phyloP scores from a whole-genome alignment of 2,113 vertebrate genomes.

The Paramisgurnus dabryanus region DNA sequence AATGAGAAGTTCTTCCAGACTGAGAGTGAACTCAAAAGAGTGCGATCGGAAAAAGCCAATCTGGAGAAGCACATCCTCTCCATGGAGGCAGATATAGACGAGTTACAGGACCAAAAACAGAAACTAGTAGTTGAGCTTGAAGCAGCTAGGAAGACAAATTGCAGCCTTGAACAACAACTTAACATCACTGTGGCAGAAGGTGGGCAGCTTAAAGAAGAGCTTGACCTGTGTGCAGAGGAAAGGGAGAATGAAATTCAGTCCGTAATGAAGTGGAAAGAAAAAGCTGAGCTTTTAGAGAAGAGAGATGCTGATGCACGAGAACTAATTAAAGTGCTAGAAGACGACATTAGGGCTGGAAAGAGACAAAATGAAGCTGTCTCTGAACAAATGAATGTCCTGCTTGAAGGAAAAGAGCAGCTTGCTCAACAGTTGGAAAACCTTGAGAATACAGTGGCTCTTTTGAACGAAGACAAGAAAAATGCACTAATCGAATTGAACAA shows the following conservation, averaged over 20 bases:
- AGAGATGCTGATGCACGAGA: constrained; percentile 65
- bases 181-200: constrained; percentile 69
- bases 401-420: constrained; percentile 69
- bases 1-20: constrained; percentile 75
- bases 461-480: constrained; percentile 64
- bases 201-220: constrained; percentile 70
- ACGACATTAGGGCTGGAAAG: constrained; percentile 71
- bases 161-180: constrained; percentile 76
- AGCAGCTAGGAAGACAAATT: constrained; percentile 66
- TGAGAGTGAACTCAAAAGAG: constrained; percentile 73
- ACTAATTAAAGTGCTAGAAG: constrained; percentile 73
- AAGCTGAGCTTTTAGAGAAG: constrained; percentile 72
- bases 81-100: constrained; percentile 72
- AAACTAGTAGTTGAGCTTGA: constrained; percentile 74
- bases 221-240: constrained; percentile 74
- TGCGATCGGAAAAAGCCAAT: constrained; percentile 75
- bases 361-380: constrained; percentile 69
- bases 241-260: constrained; percentile 72
- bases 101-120: constrained; percentile 71
- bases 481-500: constrained; percentile 69
- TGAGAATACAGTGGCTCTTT: constrained; percentile 63
- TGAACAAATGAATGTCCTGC: constrained; percentile 62
- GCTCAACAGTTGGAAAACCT: constrained; percentile 68
- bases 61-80: constrained; percentile 71
- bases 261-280: constrained; percentile 71